phyloP scores from a whole-genome alignment of 2,797 vertebrate genomes.

The Sebastes diaconus region DNA sequence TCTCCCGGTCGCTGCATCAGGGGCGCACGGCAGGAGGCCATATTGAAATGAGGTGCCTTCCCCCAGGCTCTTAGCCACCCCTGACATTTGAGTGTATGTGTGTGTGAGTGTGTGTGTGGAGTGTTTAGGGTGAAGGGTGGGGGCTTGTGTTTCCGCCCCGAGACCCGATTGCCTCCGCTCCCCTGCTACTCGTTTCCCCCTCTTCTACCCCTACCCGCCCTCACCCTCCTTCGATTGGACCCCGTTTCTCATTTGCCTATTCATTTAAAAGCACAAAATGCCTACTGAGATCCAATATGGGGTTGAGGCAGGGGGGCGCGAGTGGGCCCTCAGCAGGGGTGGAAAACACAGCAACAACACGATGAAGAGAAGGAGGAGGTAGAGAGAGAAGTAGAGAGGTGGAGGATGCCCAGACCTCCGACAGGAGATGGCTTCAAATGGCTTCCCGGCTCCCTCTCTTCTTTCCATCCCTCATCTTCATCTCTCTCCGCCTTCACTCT shows the following conservation, averaged over 20 bases:
- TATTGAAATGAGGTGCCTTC: slow-evolving; percentile 80
- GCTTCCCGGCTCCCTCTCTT: slow-evolving; percentile 48
- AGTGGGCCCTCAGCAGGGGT: slow-evolving; percentile 80
- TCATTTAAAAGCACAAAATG: slow-evolving; percentile 86
- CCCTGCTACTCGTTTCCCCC: slow-evolving; percentile 73
- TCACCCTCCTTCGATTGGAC: slow-evolving; percentile 66
- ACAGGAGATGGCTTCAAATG: slow-evolving; percentile 75
- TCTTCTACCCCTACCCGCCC: slow-evolving; percentile 53
- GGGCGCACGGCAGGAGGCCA: slow-evolving; percentile 73
- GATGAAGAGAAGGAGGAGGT: slow-evolving; percentile 65
- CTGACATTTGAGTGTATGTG: slow-evolving; percentile 75
- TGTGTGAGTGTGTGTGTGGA: slow-evolving; percentile 41
- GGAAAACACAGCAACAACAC: slow-evolving; percentile 76
- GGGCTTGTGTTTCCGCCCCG: slow-evolving; percentile 74
- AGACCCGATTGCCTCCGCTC: slow-evolving; percentile 79
- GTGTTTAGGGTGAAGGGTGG: slow-evolving; percentile 70
- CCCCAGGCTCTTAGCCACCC: slow-evolving; percentile 76
- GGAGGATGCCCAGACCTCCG: slow-evolving; percentile 67
- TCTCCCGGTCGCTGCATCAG: slow-evolving; percentile 76
- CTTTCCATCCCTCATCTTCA: slow-evolving; percentile 34
- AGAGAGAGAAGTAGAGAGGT: slow-evolving; percentile 54
- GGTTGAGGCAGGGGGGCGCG: slow-evolving; percentile 82
- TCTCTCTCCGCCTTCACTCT: slow-evolving; percentile 25
- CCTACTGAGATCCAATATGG: slow-evolving; percentile 89
- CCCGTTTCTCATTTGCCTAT: slow-evolving; percentile 85